Evolutionary conservation across 2,888 invertebrate species (phyloP), one percentile per base, ranked within the genome.

Genomic region (Drosophila neutralis): DNA sequence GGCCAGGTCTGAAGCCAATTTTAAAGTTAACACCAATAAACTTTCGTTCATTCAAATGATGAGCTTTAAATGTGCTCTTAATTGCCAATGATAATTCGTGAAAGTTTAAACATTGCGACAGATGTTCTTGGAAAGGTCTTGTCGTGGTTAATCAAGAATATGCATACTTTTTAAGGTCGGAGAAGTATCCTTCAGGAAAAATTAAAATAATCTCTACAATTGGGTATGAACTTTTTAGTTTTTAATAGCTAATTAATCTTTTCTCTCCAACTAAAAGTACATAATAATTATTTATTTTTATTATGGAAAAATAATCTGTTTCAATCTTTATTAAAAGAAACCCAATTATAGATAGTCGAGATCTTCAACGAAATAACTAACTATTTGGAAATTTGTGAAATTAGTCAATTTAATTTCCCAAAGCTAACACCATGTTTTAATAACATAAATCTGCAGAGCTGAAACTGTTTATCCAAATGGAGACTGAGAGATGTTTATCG

Each of bases 11-110:
- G 67, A 66, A 76, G 69, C 73, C 73, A 81, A 81, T 80, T 78
- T 80, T 76, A 80, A 81, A 80, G 78, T 73, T 80, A 69, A 69
- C 78, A 80, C 36, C 63, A 69, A 61, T 69, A 73, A 71, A 66
- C 73, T 73, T 67, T 31, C 52, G 49, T 35, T 33, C 40, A 59
- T 40, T 10, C 58, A 38, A 29, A 45, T 45, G 70, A 42, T 71
- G 58, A 67, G 69, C 51, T 67, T 56, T 78, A 65, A 79, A 59
- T 71, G 52, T 10, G 38, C 59, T 35, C 36, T 59, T 70, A 77
- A 69, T 65, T 70, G 69, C 38, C 35, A 8, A 8, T 24, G 8
- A 4, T 27, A 15, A 29, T 21, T 24, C 18, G 7, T 1, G 15
- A 15, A 36, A 36, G 36, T 36, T 36, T 0, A 36, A 36, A 1